phyloP scores from a whole-genome alignment of 2,888 invertebrate species.

The Teleiodes luculella region DNA sequence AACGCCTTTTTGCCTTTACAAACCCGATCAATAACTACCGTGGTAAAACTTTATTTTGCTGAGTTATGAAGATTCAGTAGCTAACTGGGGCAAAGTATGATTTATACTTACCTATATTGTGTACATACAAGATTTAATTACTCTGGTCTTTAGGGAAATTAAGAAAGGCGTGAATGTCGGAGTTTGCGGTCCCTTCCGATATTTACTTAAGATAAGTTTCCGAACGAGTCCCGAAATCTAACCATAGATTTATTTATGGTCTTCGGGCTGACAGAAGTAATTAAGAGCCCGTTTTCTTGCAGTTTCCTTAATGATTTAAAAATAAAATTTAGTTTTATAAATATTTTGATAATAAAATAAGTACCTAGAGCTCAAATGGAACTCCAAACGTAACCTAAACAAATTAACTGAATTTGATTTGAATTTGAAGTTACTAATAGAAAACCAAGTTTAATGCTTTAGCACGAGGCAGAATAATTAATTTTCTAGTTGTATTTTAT shows the following conservation, averaged over 20 bases:
- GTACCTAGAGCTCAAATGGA: too few species aligned
- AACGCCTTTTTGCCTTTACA: too few species aligned
- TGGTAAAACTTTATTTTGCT: conserved; percentile 30
- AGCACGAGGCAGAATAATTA: too few species aligned
- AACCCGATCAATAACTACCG: too few species aligned
- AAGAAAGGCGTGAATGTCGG: conserved; percentile 1
- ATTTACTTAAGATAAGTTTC: conserved; percentile 6
- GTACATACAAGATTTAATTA: conserved; percentile 3
- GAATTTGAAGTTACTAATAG: too few species aligned
- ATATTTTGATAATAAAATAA: too few species aligned
- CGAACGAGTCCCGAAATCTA: background rate
- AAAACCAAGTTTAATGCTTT: too few species aligned
- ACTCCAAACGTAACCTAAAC: too few species aligned
- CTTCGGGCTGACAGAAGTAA: conserved; percentile 6
- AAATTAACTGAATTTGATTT: too few species aligned
- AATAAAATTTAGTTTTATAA: too few species aligned
- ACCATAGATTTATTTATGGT: conserved; percentile 9
- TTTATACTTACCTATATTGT: too few species aligned
- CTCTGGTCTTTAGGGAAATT: conserved; percentile 9
- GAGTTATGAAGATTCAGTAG: conserved; percentile 50
- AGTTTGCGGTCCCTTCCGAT: background rate
- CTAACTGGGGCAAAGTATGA: conserved; percentile 23
- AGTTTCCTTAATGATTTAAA: background rate
- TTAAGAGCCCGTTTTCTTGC: background rate
- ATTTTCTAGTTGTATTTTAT: too few species aligned